Conservation (phyloP, 2,888 invertebrate genomes). For the Eustalomyia histrio region DNA sequence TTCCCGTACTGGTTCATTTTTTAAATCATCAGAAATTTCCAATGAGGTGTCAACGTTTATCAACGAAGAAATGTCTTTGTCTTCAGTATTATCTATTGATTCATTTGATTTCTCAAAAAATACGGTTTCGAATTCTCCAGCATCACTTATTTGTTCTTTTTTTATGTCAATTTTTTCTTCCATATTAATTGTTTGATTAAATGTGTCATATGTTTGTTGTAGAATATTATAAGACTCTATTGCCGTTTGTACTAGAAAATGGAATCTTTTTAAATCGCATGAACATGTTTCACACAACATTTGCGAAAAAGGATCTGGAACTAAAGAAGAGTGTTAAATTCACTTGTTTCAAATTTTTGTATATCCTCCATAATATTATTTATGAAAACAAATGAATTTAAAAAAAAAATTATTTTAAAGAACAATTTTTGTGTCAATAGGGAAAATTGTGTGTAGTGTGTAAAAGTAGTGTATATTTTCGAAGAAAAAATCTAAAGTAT, state of each 20-base stretch:
- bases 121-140: neutral
- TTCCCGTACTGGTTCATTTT: neutral
- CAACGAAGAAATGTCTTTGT: neutral
- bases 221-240: neutral
- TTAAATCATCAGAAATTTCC: no score
- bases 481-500: no score
- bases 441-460: no score
- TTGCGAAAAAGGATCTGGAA: constrained; percentile 21
- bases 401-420: no score
- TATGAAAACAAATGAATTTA: no score
- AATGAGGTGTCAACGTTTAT: no score
- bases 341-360: neutral
- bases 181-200: neutral
- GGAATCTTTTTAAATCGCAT: neutral
- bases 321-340: neutral
- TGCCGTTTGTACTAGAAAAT: constrained; percentile 11
- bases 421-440: no score
- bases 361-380: no score
- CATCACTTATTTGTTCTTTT: neutral
- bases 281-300: constrained; percentile 16
- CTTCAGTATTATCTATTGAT: neutral
- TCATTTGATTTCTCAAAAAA: neutral
- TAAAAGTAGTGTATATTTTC: no score
- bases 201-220: neutral
- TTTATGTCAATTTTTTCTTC: neutral